Evolutionary conservation across 2,113 vertebrate species (phyloP).

Genomic region (Montifringilla adamsi): DNA sequence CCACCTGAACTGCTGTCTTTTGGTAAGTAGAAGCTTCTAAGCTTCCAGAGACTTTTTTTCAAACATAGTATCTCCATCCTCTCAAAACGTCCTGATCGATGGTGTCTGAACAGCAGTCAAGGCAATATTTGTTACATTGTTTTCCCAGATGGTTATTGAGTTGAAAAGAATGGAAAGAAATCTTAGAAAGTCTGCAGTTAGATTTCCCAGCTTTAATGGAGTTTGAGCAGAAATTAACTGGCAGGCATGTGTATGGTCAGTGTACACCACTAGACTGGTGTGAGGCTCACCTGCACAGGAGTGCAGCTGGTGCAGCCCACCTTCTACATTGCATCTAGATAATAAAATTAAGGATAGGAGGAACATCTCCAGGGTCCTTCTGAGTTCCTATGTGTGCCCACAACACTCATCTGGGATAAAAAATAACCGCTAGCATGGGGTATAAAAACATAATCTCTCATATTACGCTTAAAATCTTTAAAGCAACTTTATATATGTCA

Average conservation of each 20-base stretch:
- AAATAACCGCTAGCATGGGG: neutral
- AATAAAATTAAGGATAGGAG: neutral
- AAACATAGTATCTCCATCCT: neutral
- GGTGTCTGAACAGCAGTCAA: neutral
- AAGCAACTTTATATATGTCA: neutral
- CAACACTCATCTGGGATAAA: neutral
- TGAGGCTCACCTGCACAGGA: neutral
- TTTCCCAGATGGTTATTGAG: neutral
- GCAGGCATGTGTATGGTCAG: accelerated
- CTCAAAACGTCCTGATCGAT: neutral
- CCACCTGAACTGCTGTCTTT: neutral
- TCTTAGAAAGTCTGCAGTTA: neutral
- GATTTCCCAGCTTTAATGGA: neutral
- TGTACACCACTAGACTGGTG: neutral
- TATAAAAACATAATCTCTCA: neutral
- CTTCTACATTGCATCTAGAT: neutral
- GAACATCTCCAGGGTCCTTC: neutral
- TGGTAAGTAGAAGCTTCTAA: neutral
- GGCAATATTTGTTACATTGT: neutral
- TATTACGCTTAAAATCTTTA: neutral
- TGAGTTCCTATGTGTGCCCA: accelerated
- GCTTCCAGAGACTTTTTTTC: neutral
- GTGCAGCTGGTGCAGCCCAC: neutral
- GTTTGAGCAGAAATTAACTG: neutral
- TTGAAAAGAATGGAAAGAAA: neutral